A percentile compares a stretch with the other conserved stretches of the same genome.
Conservation (phyloP, 2,797 vertebrate species). For the Synaphobranchus kaupii region DNA sequence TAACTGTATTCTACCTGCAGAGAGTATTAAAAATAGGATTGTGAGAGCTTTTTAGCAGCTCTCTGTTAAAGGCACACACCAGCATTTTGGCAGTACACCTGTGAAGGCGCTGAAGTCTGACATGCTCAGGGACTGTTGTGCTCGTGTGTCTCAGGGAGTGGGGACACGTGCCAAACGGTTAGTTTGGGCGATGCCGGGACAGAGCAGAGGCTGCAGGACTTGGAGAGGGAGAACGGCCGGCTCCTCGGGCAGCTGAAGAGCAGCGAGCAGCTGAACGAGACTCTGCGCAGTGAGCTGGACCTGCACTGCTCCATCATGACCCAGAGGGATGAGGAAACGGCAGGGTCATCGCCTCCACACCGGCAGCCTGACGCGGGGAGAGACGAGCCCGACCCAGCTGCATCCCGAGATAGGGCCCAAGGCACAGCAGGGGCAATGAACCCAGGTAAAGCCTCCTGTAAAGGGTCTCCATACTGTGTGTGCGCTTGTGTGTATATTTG, state of each 20-base stretch:
- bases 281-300: slow-evolving; percentile 72
- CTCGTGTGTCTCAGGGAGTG: not conserved
- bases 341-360: not conserved
- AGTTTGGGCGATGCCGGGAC: slow-evolving; percentile 25
- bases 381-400: slow-evolving; percentile 14
- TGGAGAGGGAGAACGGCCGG: slow-evolving; percentile 69
- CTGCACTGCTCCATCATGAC: slow-evolving; percentile 73
- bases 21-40: not conserved
- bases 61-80: not conserved
- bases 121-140: not conserved
- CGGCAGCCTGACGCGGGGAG: slow-evolving; percentile 19
- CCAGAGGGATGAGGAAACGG: slow-evolving; percentile 22
- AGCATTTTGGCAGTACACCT: not conserved
- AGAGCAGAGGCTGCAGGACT: slow-evolving; percentile 46
- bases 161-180: not conserved
- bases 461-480: not conserved
- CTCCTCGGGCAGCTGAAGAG: slow-evolving; percentile 71
- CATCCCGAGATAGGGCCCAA: slow-evolving; percentile 16
- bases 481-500: not conserved
- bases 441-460: not conserved
- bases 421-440: not conserved
- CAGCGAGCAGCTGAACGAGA: slow-evolving; percentile 71
- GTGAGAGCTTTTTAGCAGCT: not conserved
- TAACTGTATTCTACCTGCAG: not conserved
- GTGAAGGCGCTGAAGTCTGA: not conserved